phyloP scores from a whole-genome alignment of 2,888 invertebrate genomes.

The Euzetes globulus region DNA sequence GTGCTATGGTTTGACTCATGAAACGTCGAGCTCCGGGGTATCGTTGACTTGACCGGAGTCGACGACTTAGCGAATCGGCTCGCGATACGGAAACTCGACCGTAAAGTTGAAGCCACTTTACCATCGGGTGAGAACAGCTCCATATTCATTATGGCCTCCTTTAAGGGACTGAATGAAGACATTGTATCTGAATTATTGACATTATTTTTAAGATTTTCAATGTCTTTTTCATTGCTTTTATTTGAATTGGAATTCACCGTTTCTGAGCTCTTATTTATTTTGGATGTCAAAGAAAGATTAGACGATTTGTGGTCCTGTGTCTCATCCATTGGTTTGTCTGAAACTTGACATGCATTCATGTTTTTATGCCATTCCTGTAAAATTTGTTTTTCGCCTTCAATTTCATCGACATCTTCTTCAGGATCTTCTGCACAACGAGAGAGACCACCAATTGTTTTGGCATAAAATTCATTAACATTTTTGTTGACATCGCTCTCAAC shows the following conservation, averaged over 20 bases:
- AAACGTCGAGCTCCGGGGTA: constrained; percentile 42
- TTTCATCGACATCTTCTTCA: constrained; percentile 21
- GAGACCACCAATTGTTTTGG: constrained; percentile 13
- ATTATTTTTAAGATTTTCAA: background rate
- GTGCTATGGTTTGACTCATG: constrained; percentile 36
- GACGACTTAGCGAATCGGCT: constrained; percentile 27
- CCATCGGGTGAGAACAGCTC: constrained; percentile 38
- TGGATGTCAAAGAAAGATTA: background rate
- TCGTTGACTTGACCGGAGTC: constrained; percentile 18
- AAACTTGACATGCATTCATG: background rate
- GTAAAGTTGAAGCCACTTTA: constrained; percentile 39
- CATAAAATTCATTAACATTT: background rate
- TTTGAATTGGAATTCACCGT: background rate
- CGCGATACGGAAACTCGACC: constrained; percentile 40
- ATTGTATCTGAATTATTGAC: constrained; percentile 7
- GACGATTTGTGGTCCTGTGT: background rate
- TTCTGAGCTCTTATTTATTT: constrained; percentile 1
- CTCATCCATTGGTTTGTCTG: background rate
- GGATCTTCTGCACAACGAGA: constrained; percentile 25
- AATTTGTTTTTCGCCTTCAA: constrained; percentile 5
- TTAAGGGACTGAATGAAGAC: constrained; percentile 40
- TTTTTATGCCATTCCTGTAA: constrained; percentile 4
- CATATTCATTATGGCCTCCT: constrained; percentile 41
- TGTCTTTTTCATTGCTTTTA: background rate
- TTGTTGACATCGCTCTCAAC: background rate